Evolutionary conservation across 2,888 invertebrate genomes (phyloP).

Genomic region (Argyra leucocephala): DNA sequence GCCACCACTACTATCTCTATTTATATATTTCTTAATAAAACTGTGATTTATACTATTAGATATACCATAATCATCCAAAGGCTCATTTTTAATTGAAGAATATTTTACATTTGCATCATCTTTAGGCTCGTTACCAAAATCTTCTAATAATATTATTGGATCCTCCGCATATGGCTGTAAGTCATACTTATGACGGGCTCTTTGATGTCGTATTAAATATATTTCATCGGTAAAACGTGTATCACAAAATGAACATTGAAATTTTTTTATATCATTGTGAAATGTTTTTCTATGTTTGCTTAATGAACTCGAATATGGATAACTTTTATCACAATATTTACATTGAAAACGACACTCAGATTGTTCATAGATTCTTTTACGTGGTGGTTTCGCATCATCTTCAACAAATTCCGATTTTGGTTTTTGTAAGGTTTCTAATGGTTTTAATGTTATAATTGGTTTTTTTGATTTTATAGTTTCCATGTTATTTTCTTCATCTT

Average conservation of each 20-base stretch:
- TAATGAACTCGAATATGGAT: slow-evolving; percentile 4
- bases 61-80: neutral
- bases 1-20: neutral
- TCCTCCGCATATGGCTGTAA: neutral
- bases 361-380: neutral
- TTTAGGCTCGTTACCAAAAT: neutral
- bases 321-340: slow-evolving; percentile 10
- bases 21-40: neutral
- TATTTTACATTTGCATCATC: neutral
- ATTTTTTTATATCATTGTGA: neutral
- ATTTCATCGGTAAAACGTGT: neutral
- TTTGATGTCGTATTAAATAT: neutral
- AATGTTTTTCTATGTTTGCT: neutral
- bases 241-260: neutral
- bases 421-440: neutral
- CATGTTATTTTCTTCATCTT: neutral
- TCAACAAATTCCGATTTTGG: no score
- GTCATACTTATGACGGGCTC: neutral
- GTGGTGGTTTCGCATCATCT: neutral
- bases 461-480: neutral
- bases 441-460: neutral
- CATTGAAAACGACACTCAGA: slow-evolving; percentile 7
- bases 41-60: no score
- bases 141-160: neutral
- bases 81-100: neutral